Evolutionary conservation across 2,888 invertebrate genomes (phyloP).

Genomic region (Marronus borbonicus): DNA sequence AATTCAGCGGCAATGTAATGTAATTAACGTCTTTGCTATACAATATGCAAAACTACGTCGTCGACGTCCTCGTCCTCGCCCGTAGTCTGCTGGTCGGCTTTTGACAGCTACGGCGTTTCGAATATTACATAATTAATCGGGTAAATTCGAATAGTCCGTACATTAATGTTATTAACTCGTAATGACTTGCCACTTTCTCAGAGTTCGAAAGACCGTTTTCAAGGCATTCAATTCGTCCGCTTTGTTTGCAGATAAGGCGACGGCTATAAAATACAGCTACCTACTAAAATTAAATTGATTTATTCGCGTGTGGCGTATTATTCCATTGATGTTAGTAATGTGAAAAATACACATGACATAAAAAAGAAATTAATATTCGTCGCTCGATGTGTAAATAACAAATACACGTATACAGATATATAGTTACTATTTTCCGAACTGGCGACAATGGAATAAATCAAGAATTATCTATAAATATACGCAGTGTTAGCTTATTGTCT

Average conservation of each 20-base stretch:
- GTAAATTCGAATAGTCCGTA: background rate
- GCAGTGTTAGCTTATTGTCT: too few species aligned
- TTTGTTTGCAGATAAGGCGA: background rate
- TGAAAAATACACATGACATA: too few species aligned
- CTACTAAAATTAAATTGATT: background rate
- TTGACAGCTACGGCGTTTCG: slow-evolving; percentile 9
- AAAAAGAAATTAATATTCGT: too few species aligned
- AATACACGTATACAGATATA: too few species aligned
- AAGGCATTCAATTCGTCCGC: slow-evolving; percentile 1
- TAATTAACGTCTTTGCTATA: slow-evolving; percentile 10
- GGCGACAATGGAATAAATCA: too few species aligned
- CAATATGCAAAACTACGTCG: slow-evolving; percentile 17
- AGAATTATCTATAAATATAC: too few species aligned
- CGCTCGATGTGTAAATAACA: too few species aligned
- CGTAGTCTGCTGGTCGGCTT: slow-evolving; percentile 3
- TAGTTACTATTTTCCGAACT: too few species aligned
- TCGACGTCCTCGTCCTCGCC: background rate
- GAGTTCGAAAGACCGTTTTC: background rate
- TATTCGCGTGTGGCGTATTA: background rate
- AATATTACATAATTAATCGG: slow-evolving; percentile 22
- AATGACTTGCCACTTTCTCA: slow-evolving; percentile 12
- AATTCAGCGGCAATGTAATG: slow-evolving; percentile 9
- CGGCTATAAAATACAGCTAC: background rate
- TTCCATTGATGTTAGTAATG: background rate
- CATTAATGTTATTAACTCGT: slow-evolving; percentile 12